These are phyloP conservation scores for Argyrosomus japonicus DNA, from an alignment of 2,113 vertebrate genomes.

Conservation along the genomic window DNA sequence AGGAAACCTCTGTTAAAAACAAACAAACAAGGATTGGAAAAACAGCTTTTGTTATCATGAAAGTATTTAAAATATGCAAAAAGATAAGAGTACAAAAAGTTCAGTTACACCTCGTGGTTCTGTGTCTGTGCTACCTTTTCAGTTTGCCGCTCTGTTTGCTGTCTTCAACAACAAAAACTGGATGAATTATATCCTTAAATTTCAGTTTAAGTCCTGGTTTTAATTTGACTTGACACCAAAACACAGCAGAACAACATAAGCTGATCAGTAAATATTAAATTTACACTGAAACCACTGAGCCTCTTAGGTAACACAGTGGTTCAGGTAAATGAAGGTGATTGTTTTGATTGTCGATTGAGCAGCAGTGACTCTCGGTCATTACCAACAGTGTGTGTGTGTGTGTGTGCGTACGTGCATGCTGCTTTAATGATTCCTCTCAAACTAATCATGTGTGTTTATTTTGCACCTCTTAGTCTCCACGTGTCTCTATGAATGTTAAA, in stretches of 20 bases:
- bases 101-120: not conserved
- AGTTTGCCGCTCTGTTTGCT: not conserved
- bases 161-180: not conserved
- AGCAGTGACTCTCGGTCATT: constrained; percentile 13
- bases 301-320: too few species aligned
- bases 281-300: not conserved
- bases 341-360: constrained; percentile 19
- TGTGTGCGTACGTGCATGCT: not conserved
- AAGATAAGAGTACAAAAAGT: not conserved
- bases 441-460: constrained; percentile 29
- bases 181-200: not conserved
- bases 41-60: not conserved
- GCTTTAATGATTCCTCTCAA: constrained; percentile 1
- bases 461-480: not conserved
- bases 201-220: not conserved
- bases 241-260: not conserved
- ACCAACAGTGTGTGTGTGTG: not conserved
- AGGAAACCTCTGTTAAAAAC: not conserved
- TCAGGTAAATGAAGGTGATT: not conserved
- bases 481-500: constrained; percentile 11
- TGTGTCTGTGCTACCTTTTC: not conserved
- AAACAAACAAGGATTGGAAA: not conserved
- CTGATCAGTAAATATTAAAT: constrained; percentile 29
- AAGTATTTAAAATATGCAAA: constrained; percentile 6
- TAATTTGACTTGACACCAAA: constrained; percentile 16